Percentiles rank a stretch among this genome's conserved stretches.
These are phyloP conservation scores for Protosalanx chinensis DNA, from an alignment of 2,797 vertebrate species.

Conservation along the genomic window DNA sequence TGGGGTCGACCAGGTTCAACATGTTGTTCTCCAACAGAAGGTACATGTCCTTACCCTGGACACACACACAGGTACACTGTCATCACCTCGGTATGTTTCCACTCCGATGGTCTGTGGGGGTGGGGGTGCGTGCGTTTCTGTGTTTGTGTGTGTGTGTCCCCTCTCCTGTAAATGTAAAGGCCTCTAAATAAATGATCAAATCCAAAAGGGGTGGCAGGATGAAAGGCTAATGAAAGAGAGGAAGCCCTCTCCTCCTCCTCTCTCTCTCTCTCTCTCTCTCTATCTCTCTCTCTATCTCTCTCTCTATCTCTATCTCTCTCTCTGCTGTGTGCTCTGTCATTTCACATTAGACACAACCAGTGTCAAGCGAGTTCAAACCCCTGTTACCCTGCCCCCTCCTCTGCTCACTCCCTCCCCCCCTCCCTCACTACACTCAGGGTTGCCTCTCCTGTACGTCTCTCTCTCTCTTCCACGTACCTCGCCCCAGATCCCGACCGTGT, in stretches of 20 bases:
- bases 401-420: background rate
- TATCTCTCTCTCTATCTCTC: constrained; percentile 16
- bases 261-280: constrained; percentile 3
- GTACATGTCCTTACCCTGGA: constrained; percentile 97
- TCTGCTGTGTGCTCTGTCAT: background rate
- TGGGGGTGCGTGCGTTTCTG: constrained; percentile 4
- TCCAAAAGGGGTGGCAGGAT: constrained; percentile 25
- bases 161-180: background rate
- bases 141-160: constrained; percentile 10
- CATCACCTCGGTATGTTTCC: background rate
- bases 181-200: constrained; percentile 60
- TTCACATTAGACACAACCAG: background rate
- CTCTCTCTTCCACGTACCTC: constrained; percentile 74
- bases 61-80: constrained; percentile 13
- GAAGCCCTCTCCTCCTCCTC: constrained; percentile 13
- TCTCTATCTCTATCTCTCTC: background rate
- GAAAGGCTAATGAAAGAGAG: constrained; percentile 45
- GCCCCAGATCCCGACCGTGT: constrained; percentile 97
- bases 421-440: background rate
- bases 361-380: background rate
- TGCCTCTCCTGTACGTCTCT: constrained; percentile 14
- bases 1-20: constrained; percentile 94
- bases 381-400: background rate
- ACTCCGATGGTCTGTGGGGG: constrained; percentile 13
- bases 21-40: constrained; percentile 93